phyloP scores from a whole-genome alignment of 2,888 invertebrate genomes.

The Poecilus cupreus region DNA sequence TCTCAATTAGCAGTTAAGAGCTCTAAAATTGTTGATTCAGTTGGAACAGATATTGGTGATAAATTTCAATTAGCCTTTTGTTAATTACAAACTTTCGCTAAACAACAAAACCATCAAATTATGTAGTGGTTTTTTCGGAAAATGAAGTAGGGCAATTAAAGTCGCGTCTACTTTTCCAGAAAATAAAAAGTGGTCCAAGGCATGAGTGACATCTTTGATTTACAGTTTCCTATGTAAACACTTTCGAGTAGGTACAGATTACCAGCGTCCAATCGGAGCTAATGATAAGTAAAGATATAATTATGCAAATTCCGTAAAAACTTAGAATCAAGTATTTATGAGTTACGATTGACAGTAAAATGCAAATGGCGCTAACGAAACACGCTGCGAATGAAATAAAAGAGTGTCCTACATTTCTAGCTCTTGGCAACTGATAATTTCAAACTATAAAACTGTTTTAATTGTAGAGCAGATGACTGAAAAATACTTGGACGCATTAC shows the following conservation, averaged over 20 bases:
- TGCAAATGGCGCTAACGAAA: conserved; percentile 7
- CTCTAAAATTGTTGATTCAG: too few species aligned
- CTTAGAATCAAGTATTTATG: conserved; percentile 33
- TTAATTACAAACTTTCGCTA: background rate
- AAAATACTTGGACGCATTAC: conserved; percentile 29
- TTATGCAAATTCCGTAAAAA: conserved; percentile 42
- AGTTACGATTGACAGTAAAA: conserved; percentile 36
- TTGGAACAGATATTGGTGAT: background rate
- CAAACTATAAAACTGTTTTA: conserved; percentile 52
- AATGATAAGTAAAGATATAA: conserved; percentile 43
- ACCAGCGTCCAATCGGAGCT: conserved; percentile 8
- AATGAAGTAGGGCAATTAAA: conserved; percentile 16
- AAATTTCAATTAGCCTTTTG: background rate
- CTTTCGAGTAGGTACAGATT: conserved; percentile 31
- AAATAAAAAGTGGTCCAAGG: background rate
- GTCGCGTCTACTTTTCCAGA: background rate
- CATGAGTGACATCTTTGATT: conserved; percentile 25
- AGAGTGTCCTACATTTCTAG: conserved; percentile 46
- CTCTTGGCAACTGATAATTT: conserved; percentile 53
- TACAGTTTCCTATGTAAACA: conserved; percentile 21
- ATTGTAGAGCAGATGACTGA: conserved; percentile 45
- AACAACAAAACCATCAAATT: background rate
- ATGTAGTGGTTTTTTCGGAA: background rate
- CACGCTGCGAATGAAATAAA: background rate
- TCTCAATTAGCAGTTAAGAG: too few species aligned